Evolutionary conservation across 2,888 invertebrate genomes (phyloP).

Genomic region (Gisinianus flammeolus): DNA sequence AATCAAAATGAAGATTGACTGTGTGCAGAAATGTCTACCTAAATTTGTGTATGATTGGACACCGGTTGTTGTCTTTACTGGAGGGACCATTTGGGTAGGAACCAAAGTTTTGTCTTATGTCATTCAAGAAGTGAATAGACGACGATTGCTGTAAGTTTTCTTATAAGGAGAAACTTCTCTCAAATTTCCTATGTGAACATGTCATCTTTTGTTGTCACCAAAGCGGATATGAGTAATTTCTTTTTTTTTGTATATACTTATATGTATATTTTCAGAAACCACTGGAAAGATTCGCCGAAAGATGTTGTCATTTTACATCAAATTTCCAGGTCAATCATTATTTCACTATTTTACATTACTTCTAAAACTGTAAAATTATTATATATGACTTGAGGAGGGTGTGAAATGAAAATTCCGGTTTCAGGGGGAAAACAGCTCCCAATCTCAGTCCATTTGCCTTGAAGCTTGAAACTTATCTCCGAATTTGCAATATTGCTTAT

Average conservation of each 20-base stretch:
- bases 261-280: slow-evolving; percentile 11
- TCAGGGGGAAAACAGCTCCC: too few relatives aligned
- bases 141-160: slow-evolving; percentile 16
- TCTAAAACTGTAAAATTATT: too few relatives aligned
- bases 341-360: too few relatives aligned
- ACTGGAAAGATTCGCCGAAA: slow-evolving; percentile 38
- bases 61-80: slow-evolving; percentile 1
- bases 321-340: slow-evolving; percentile 14
- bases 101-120: background rate
- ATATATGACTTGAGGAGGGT: too few relatives aligned
- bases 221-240: too few relatives aligned
- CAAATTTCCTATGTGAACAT: background rate
- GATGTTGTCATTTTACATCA: slow-evolving; percentile 39
- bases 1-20: background rate
- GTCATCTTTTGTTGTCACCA: too few relatives aligned
- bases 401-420: too few relatives aligned
- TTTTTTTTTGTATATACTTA: background rate
- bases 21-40: slow-evolving; percentile 4
- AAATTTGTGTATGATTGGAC: slow-evolving; percentile 6
- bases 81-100: slow-evolving; percentile 9
- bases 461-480: slow-evolving; percentile 48
- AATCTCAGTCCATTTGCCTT: slow-evolving; percentile 48
- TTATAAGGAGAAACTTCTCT: background rate
- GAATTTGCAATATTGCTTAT: slow-evolving; percentile 51
- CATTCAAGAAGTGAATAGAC: background rate